A percentile compares a stretch with the other conserved stretches of the same genome.
Evolutionary conservation across 1,140 invertebrate species (phyloP).

Genomic region (Micrasema longulum): DNA sequence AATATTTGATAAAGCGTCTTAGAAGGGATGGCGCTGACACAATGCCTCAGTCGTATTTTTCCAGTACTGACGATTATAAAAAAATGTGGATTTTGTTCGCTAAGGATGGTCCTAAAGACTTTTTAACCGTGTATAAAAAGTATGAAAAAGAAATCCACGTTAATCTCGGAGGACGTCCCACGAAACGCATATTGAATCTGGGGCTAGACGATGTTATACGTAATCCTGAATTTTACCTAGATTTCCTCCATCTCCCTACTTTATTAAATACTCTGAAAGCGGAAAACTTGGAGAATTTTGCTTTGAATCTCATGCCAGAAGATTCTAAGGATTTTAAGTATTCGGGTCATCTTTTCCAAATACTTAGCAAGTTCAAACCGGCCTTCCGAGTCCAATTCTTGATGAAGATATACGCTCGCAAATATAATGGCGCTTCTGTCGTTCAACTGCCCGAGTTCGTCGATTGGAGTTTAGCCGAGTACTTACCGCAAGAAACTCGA

Average conservation of each 20-base stretch:
- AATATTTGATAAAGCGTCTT: constrained; percentile 38
- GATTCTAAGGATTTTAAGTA: constrained; percentile 29
- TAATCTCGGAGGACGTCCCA: constrained; percentile 29
- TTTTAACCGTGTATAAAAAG: constrained; percentile 14
- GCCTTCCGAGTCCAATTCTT: constrained; percentile 26
- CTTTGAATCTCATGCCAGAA: constrained; percentile 5
- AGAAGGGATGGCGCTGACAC: not conserved
- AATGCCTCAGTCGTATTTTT: not conserved
- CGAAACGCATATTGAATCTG: constrained; percentile 25
- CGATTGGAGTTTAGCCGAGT: constrained; percentile 13
- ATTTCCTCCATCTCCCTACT: constrained; percentile 16
- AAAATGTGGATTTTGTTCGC: constrained; percentile 6
- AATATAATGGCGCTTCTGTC: constrained; percentile 32
- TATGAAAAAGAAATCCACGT: constrained; percentile 12
- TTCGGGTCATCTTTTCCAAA: not conserved
- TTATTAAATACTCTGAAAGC: constrained; percentile 41
- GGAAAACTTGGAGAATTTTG: constrained; percentile 33
- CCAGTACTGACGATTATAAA: not conserved
- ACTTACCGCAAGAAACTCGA: constrained; percentile 18
- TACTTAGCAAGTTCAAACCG: constrained; percentile 36
- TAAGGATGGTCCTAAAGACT: constrained; percentile 29
- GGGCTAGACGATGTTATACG: constrained; percentile 21
- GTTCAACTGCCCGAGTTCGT: constrained; percentile 22
- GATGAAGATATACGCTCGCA: constrained; percentile 43
- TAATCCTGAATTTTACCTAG: constrained; percentile 12